Percentiles rank a stretch among this genome's conserved stretches.
Conservation (phyloP, 1,140 invertebrate genomes). For the Nebria ingens region DNA sequence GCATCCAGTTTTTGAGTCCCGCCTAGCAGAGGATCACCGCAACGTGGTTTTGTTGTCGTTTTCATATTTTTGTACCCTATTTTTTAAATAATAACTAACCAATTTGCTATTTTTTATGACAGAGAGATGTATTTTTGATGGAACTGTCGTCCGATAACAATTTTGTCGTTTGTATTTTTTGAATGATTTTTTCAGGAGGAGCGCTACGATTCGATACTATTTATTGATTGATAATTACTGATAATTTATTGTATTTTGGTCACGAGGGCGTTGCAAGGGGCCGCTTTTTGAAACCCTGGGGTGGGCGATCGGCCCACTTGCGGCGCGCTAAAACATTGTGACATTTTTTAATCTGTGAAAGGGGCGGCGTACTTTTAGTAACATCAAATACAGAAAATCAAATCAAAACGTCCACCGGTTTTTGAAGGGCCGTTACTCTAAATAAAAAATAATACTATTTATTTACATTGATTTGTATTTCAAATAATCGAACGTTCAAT, state of each 20-base stretch:
- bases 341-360: slow-evolving; percentile 62
- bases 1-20: slow-evolving; percentile 28
- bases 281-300: slow-evolving; percentile 31
- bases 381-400: too few relatives aligned
- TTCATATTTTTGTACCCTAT: slow-evolving; percentile 17
- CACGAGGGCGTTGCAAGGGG: slow-evolving; percentile 28
- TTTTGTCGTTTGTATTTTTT: slow-evolving; percentile 24
- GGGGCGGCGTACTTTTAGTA: slow-evolving; percentile 53
- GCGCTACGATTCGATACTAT: slow-evolving; percentile 15
- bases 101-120: slow-evolving; percentile 14
- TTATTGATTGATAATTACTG: not conserved
- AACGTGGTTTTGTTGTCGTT: slow-evolving; percentile 17
- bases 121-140: slow-evolving; percentile 11
- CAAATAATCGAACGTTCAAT: too few relatives aligned
- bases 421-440: slow-evolving; percentile 46
- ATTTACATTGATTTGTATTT: too few relatives aligned
- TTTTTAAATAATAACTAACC: slow-evolving; percentile 18
- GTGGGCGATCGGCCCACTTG: slow-evolving; percentile 27
- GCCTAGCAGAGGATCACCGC: slow-evolving; percentile 23
- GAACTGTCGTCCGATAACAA: not conserved
- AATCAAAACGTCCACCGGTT: slow-evolving; percentile 43
- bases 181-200: slow-evolving; percentile 32
- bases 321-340: slow-evolving; percentile 40
- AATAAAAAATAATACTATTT: slow-evolving; percentile 18
- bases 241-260: slow-evolving; percentile 25